phyloP scores from a whole-genome alignment of 2,113 vertebrate genomes.

The Camelus bactrianus region DNA sequence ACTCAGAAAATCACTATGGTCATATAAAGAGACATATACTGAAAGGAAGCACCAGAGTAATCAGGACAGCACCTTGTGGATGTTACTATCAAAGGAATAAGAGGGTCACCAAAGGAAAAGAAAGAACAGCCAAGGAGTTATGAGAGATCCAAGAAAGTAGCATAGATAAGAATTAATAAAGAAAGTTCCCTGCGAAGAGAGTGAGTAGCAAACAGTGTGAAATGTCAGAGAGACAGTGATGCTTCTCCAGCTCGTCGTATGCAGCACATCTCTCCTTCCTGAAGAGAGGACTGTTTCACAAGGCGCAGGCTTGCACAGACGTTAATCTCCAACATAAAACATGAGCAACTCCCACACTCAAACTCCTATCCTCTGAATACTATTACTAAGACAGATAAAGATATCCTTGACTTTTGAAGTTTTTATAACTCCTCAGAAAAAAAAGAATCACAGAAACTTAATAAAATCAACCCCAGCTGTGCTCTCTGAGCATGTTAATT shows the following conservation, averaged over 20 bases:
- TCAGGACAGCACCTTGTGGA: too few species aligned
- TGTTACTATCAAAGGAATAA: neutral
- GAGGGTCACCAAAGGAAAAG: neutral
- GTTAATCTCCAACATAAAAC: neutral
- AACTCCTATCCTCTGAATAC: neutral
- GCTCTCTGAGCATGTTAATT: neutral
- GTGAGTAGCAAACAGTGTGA: rapidly evolving
- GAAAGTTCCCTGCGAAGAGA: too few species aligned
- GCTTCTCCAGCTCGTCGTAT: rapidly evolving
- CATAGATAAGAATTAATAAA: neutral
- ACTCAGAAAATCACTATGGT: neutral
- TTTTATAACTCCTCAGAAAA: slow-evolving; percentile 38
- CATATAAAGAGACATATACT: neutral
- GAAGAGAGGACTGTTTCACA: neutral
- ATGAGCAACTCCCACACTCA: neutral
- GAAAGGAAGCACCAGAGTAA: neutral
- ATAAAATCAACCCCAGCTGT: neutral
- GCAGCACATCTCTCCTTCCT: rapidly evolving
- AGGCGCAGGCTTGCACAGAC: neutral
- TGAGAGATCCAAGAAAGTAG: neutral
- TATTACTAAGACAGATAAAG: slow-evolving; percentile 30
- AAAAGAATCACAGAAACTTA: neutral
- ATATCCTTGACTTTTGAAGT: neutral
- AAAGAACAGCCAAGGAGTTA: neutral
- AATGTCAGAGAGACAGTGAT: too few species aligned